phyloP scores from a whole-genome alignment of 2,888 invertebrate genomes.

The Nemoura dubitans region DNA sequence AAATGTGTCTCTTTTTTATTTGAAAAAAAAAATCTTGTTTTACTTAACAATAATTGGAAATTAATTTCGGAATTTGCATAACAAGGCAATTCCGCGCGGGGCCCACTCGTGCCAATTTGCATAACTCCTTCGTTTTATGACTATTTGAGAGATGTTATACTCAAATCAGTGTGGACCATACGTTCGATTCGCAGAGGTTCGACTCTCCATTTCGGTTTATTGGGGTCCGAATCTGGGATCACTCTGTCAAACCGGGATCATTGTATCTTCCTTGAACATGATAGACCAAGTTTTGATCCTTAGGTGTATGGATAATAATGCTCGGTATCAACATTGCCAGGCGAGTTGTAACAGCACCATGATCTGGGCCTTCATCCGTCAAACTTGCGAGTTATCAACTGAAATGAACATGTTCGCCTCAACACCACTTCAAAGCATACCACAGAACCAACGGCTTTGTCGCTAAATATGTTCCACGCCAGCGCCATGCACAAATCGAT shows the following conservation, averaged over 20 bases:
- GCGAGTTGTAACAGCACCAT: background rate
- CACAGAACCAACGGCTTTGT: no score
- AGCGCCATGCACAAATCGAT: background rate
- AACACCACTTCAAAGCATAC: background rate
- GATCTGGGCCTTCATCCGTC: background rate
- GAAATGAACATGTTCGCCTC: background rate
- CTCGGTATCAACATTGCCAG: background rate
- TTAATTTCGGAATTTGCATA: background rate
- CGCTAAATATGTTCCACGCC: background rate
- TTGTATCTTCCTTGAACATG: no score
- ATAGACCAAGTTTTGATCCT: background rate
- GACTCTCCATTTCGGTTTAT: background rate
- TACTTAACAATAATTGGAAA: background rate
- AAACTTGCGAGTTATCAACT: slow-evolving; percentile 9
- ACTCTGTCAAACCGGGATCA: background rate
- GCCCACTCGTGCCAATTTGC: background rate
- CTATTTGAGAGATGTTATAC: background rate
- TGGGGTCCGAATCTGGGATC: background rate
- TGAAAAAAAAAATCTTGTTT: background rate
- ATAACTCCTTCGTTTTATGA: background rate
- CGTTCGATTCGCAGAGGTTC: background rate
- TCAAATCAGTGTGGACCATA: background rate
- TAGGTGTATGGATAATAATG: background rate
- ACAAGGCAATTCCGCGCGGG: background rate
- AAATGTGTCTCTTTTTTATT: background rate